phyloP scores from a whole-genome alignment of 1,140 invertebrate genomes.

The Drosophila navojoa region DNA sequence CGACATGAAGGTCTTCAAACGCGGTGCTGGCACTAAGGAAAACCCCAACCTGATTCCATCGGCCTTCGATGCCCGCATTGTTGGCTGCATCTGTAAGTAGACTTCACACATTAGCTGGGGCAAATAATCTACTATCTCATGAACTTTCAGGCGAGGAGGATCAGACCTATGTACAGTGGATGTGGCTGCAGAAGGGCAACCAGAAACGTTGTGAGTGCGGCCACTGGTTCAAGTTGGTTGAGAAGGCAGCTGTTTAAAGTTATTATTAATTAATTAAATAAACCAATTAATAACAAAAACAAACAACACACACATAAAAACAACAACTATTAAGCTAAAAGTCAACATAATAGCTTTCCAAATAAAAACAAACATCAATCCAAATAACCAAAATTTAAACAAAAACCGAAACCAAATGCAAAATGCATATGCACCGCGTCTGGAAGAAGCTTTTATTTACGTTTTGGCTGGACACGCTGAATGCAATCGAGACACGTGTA shows the following conservation, averaged over 20 bases:
- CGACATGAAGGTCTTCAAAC: conserved; percentile 91
- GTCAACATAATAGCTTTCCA: conserved; percentile 71
- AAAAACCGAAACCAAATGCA: conserved; percentile 13
- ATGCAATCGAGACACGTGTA: conserved; percentile 8
- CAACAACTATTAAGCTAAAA: conserved; percentile 72
- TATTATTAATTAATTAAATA: conserved; percentile 81
- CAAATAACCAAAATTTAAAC: conserved; percentile 35
- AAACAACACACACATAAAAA: conserved; percentile 33
- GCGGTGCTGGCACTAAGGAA: conserved; percentile 92
- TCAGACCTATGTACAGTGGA: conserved; percentile 93
- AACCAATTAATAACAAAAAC: conserved; percentile 78
- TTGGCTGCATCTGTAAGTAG: conserved; percentile 96
- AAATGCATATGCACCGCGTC: conserved; percentile 15
- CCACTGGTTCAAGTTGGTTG: conserved; percentile 96
- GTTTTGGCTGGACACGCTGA: conserved; percentile 9
- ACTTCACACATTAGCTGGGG: neutral
- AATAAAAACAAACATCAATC: conserved; percentile 75
- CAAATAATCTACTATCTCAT: neutral
- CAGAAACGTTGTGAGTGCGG: conserved; percentile 97
- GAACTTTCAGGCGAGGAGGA: conserved; percentile 91
- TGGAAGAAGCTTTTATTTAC: conserved; percentile 42
- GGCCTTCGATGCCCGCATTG: conserved; percentile 92
- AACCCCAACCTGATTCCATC: conserved; percentile 95
- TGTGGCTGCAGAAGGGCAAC: conserved; percentile 95
- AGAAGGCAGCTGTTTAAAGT: conserved; percentile 88